Conservation (phyloP, 1,140 invertebrate species). For the Vanessa tameamea region DNA sequence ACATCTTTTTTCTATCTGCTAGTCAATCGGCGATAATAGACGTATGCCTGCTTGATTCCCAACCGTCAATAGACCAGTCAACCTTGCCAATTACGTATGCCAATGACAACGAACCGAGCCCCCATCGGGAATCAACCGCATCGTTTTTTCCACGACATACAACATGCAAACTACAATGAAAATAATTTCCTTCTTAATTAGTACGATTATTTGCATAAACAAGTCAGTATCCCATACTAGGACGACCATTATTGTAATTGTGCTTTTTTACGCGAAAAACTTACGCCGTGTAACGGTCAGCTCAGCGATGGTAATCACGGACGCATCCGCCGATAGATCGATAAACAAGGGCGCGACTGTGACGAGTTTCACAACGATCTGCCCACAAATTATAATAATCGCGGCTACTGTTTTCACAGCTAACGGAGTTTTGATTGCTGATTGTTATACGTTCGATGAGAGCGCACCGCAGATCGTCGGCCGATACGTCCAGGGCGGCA, state of each 20-base stretch:
- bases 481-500: constrained; percentile 62
- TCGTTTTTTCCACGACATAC: constrained; percentile 47
- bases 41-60: constrained; percentile 1
- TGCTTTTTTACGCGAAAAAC: constrained; percentile 73
- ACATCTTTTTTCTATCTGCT: constrained; percentile 3
- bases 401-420: constrained; percentile 64
- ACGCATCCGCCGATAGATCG: constrained; percentile 72
- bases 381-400: constrained; percentile 60
- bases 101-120: constrained; percentile 54
- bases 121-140: constrained; percentile 43
- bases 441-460: constrained; percentile 64
- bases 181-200: constrained; percentile 76
- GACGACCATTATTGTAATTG: constrained; percentile 76
- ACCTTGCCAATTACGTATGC: constrained; percentile 46
- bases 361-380: constrained; percentile 50
- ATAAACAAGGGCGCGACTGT: constrained; percentile 64
- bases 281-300: constrained; percentile 65
- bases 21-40: background rate
- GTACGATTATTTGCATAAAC: constrained; percentile 72
- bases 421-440: constrained; percentile 58
- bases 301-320: constrained; percentile 60
- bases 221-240: constrained; percentile 72
- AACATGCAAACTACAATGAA: constrained; percentile 67
- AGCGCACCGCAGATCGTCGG: constrained; percentile 65
- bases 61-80: constrained; percentile 45